Conservation (phyloP, 2,113 vertebrate species). For the Tachysurus vachellii region DNA sequence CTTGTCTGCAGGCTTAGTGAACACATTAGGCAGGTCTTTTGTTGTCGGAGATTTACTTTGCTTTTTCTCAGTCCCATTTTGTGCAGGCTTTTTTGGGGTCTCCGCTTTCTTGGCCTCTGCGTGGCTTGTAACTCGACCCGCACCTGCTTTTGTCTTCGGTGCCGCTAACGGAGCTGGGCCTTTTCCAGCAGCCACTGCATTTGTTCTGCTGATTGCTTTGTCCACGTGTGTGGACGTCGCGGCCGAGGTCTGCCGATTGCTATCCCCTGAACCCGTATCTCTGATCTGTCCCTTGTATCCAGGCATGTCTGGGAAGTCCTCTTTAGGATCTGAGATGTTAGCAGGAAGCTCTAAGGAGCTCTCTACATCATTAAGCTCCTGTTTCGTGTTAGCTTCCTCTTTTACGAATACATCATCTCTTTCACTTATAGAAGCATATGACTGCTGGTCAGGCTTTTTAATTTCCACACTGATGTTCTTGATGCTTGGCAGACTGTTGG, state of each 20-base stretch:
- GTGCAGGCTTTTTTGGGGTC: slow-evolving; percentile 46
- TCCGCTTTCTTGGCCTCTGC: slow-evolving; percentile 54
- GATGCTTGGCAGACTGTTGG: slow-evolving; percentile 57
- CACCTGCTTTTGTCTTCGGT: slow-evolving; percentile 57
- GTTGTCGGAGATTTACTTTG: slow-evolving; percentile 51
- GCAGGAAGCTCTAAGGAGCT: slow-evolving; percentile 19
- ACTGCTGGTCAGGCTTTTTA: slow-evolving; percentile 43
- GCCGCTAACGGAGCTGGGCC: slow-evolving; percentile 51
- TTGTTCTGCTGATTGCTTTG: slow-evolving; percentile 51
- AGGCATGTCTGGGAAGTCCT: slow-evolving; percentile 59
- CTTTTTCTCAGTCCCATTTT: slow-evolving; percentile 47
- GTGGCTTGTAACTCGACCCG: slow-evolving; percentile 56
- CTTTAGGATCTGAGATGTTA: slow-evolving; percentile 41
- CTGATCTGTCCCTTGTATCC: slow-evolving; percentile 52
- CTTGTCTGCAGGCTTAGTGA: slow-evolving; percentile 48
- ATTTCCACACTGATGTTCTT: slow-evolving; percentile 57
- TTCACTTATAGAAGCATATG: slow-evolving; percentile 32
- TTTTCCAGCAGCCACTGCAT: slow-evolving; percentile 50
- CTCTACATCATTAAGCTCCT: slow-evolving; percentile 41
- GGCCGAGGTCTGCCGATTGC: slow-evolving; percentile 30
- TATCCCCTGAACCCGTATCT: slow-evolving; percentile 20
- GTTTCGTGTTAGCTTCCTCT: background rate
- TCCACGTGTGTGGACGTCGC: slow-evolving; percentile 44
- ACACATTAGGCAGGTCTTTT: slow-evolving; percentile 56
- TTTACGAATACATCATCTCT: slow-evolving; percentile 12